phyloP scores from a whole-genome alignment of 1,140 invertebrate genomes.

The silkworm (Bombyx mori) region ASM3026992v2 NC_085131.1:1475001-1475500 shows the following conservation, averaged over 20 bases:
- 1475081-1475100: no score
- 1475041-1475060: no score
- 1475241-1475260: slow-evolving; percentile 38
- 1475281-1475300: slow-evolving; percentile 45
- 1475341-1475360: slow-evolving; percentile 64
- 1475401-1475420: slow-evolving; percentile 48
- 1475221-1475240: slow-evolving; percentile 46
- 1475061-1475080: no score
- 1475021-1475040: no score
- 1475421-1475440: slow-evolving; percentile 59
- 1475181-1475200: slow-evolving; percentile 13
- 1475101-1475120: no score
- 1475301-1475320: slow-evolving; percentile 60
- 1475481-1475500: slow-evolving; percentile 70
- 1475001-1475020: no score
- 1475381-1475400: slow-evolving; percentile 33
- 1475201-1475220: slow-evolving; percentile 32
- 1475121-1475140: no score
- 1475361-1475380: slow-evolving; percentile 65
- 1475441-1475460: slow-evolving; percentile 61
- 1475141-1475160: no score
- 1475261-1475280: slow-evolving; percentile 42
- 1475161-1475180: no score
- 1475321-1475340: slow-evolving; percentile 68
- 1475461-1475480: slow-evolving; percentile 61